These are phyloP conservation scores for Pycnomerus fuliginosus DNA, from an alignment of 2,888 invertebrate species.

Conservation along the genomic window DNA sequence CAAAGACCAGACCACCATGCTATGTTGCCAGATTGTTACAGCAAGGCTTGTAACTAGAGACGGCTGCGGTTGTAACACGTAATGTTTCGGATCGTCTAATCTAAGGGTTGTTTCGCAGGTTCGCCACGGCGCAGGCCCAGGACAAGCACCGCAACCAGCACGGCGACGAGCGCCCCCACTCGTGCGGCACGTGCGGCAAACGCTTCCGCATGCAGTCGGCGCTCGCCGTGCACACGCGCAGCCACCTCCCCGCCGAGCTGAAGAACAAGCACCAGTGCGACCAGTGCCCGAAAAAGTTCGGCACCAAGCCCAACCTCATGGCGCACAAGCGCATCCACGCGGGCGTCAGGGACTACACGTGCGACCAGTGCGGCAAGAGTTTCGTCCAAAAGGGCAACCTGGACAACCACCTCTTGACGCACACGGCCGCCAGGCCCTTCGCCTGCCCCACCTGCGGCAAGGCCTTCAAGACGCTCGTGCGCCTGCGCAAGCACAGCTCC, in stretches of 20 bases:
- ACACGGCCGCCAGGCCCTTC: constrained; percentile 56
- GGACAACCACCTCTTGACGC: constrained; percentile 59
- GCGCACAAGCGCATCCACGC: constrained; percentile 60
- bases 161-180: constrained; percentile 55
- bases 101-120: too few relatives aligned
- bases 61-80: too few relatives aligned
- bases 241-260: constrained; percentile 59
- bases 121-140: constrained; percentile 50
- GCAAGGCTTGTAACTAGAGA: too few relatives aligned
- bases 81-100: too few relatives aligned
- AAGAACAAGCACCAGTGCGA: constrained; percentile 62
- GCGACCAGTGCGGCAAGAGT: constrained; percentile 61
- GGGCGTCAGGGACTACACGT: constrained; percentile 58
- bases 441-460: constrained; percentile 55
- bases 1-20: too few relatives aligned
- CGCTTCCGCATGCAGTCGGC: constrained; percentile 59
- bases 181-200: constrained; percentile 59
- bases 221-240: constrained; percentile 56
- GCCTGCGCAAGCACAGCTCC: constrained; percentile 59
- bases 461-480: constrained; percentile 59
- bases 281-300: constrained; percentile 60
- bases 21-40: too few relatives aligned
- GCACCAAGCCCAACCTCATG: constrained; percentile 59
- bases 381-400: constrained; percentile 61
- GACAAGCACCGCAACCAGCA: constrained; percentile 56